Evolutionary conservation across 2,797 vertebrate species (phyloP), one percentile per base, ranked within the genome.

Genomic region (Peromyscus melanophrys): DNA sequence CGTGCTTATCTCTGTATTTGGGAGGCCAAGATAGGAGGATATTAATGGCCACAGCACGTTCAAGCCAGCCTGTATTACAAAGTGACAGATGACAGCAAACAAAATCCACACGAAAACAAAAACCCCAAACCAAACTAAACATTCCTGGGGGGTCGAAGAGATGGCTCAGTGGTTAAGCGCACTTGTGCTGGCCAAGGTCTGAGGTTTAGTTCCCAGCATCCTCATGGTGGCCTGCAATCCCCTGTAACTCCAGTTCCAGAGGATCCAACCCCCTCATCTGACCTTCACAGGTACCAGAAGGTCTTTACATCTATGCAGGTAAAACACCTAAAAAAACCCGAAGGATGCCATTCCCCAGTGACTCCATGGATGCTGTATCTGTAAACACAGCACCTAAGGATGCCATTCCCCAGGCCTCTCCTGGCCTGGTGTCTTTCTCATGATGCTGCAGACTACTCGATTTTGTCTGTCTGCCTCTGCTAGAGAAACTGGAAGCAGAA

Each of bases 381-480:
- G 65, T 46, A n/a, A 29, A 78, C 75, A 90, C 7, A 16, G 19
- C 1, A 67, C 31, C 23, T 46, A 29, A 16, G 10, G 46, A 16
- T 0, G 5, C 9, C 46, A 37, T 31, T 73, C 65, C 63, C 40
- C 9, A 65, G 55, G 57, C 69, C 52, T 52, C 71, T 78, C 37
- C 40, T 46, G 67, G 81, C 63, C 12, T 4, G 27, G 13, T 23
- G 40, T 85, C 63, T 92, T 76, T 83, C 57, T 87, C 55, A 55
- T 73, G 34, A 7, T 61, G 25, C 63, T 31, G 29, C 11, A 46
- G 37, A 80, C 29, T 31, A 34, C 55, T 31, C n/a, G 25, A 14
- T 87, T 87, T n/a, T 82, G 52, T 71, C 31, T 73, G 61, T 63
- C 61, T 92, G 52, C 55, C 93, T 94, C 61, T 90, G 83, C 46